Conservation (phyloP, 2,113 vertebrate genomes). For the Paratilapia polleni region DNA sequence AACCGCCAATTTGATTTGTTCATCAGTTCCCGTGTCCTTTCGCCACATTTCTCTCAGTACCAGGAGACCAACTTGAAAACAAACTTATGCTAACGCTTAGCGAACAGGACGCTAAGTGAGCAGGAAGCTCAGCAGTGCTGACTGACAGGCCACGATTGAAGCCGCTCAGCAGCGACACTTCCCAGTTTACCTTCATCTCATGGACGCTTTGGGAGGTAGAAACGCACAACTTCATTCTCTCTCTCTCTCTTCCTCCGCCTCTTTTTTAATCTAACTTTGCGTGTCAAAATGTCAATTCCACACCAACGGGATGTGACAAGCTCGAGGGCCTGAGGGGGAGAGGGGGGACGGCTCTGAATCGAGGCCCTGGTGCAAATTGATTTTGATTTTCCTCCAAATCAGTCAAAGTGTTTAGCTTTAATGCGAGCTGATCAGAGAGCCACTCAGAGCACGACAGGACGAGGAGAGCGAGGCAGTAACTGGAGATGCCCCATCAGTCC, state of each 20-base stretch:
- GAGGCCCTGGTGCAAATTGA: conserved; percentile 82
- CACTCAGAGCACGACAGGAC: conserved; percentile 73
- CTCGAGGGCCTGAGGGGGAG: conserved; percentile 58
- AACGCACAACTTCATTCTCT: conserved; percentile 32
- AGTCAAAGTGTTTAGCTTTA: conserved; percentile 84
- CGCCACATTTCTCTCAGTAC: conserved; percentile 1
- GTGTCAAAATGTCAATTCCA: conserved; percentile 84
- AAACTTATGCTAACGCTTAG: conserved; percentile 9
- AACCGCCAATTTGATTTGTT: conserved; percentile 55
- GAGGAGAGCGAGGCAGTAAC: conserved; percentile 68
- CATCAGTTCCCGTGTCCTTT: conserved; percentile 31
- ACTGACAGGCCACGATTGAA: conserved; percentile 64
- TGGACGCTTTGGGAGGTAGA: conserved; percentile 32
- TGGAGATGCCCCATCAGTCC: conserved; percentile 79
- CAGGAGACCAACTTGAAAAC: conserved; percentile 22
- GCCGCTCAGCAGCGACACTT: conserved; percentile 34
- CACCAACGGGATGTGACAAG: conserved; percentile 82
- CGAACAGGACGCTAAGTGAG: neutral
- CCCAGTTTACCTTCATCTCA: conserved; percentile 57
- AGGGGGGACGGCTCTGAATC: conserved; percentile 74
- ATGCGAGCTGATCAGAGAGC: conserved; percentile 83
- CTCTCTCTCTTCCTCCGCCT: conserved; percentile 23
- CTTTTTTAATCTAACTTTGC: conserved; percentile 73
- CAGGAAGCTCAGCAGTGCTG: conserved; percentile 25
- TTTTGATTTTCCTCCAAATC: conserved; percentile 87